phyloP scores from a whole-genome alignment of 2,113 vertebrate species.

The Cynoglossus semilaevis region DNA sequence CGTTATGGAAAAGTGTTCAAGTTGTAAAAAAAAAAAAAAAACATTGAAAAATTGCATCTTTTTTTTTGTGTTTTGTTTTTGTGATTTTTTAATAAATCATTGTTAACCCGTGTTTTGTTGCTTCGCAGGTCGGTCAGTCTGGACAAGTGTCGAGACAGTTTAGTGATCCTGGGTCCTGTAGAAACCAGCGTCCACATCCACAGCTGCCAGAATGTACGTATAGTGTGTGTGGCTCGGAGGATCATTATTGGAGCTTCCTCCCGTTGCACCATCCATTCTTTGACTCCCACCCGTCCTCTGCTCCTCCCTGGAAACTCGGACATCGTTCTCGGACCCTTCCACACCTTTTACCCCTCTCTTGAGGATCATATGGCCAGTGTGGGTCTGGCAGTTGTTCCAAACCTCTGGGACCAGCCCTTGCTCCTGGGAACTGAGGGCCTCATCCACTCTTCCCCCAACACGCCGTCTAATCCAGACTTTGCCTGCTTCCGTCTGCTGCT shows the following conservation, averaged over 20 bases:
- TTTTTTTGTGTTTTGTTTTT: too few species aligned
- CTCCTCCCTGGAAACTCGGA: conserved; percentile 85
- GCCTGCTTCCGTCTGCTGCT: conserved; percentile 81
- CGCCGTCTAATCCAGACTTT: conserved; percentile 23
- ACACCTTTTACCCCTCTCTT: conserved; percentile 90
- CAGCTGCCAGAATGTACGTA: conserved; percentile 83
- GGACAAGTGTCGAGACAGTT: conserved; percentile 90
- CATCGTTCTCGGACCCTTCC: conserved; percentile 88
- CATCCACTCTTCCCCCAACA: background rate
- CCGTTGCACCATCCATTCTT: conserved; percentile 78
- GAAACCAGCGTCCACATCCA: conserved; percentile 85
- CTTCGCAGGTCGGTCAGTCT: conserved; percentile 84
- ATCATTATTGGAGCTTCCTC: conserved; percentile 81
- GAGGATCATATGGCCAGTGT: conserved; percentile 95
- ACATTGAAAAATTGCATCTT: too few species aligned
- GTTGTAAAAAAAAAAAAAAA: too few species aligned
- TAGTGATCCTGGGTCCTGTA: conserved; percentile 89
- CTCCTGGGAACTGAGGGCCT: conserved; percentile 80
- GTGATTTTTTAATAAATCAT: too few species aligned
- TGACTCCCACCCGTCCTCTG: conserved; percentile 87
- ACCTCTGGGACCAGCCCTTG: conserved; percentile 87
- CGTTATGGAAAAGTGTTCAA: too few species aligned
- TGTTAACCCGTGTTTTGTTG: background rate
- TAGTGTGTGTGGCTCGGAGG: conserved; percentile 84
- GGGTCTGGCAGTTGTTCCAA: conserved; percentile 92